These are phyloP conservation scores for Enhydra lutris DNA, from an alignment of 2,113 vertebrate genomes.

Conservation along the genomic window DNA sequence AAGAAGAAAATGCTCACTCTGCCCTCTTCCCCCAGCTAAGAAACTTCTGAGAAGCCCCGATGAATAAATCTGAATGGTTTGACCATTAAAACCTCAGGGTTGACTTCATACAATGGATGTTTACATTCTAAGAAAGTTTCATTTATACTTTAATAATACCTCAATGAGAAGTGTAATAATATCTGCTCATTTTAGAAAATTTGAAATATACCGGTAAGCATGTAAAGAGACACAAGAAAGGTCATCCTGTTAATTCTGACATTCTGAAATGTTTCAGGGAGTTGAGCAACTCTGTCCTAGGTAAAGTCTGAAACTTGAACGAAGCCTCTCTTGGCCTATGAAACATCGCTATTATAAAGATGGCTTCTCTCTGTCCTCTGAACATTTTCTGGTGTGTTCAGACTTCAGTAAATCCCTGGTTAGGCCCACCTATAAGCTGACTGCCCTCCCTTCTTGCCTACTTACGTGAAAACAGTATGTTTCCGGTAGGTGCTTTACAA, in stretches of 20 bases:
- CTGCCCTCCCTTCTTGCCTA: neutral
- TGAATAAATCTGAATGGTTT: neutral
- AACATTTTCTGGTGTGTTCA: neutral
- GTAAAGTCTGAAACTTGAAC: neutral
- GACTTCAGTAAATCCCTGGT: neutral
- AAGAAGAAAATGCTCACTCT: accelerated
- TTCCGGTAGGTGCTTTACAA: neutral
- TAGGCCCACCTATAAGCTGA: neutral
- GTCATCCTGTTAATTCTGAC: neutral
- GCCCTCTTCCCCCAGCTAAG: neutral
- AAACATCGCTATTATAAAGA: neutral
- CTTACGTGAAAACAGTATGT: neutral
- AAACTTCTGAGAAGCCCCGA: accelerated
- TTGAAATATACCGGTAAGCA: neutral
- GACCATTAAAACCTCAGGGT: neutral
- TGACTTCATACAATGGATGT: neutral
- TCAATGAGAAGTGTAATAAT: neutral
- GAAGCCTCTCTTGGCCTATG: neutral
- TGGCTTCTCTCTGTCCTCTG: neutral
- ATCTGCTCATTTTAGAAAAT: neutral
- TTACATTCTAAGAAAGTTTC: neutral
- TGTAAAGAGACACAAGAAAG: neutral
- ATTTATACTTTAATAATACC: neutral
- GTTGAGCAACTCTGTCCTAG: neutral
- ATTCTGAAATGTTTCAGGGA: neutral